Conservation (phyloP, 2,797 vertebrate species). For the Brachyalestes nurse region DNA sequence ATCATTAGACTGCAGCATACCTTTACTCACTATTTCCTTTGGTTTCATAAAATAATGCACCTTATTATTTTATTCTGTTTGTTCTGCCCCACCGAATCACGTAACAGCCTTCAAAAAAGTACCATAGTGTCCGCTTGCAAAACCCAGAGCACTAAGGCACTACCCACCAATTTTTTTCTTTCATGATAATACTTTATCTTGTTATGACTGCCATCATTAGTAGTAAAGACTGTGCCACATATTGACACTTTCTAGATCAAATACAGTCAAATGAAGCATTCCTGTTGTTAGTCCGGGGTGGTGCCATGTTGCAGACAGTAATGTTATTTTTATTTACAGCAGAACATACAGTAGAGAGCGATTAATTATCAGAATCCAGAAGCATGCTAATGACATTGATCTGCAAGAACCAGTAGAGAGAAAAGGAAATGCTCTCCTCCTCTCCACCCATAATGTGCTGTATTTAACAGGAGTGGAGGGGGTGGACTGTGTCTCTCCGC, state of each 20-base stretch:
- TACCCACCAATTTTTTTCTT: constrained; percentile 1
- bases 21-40: constrained; percentile 29
- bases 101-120: neutral
- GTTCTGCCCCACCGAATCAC: constrained; percentile 23
- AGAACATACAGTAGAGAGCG: constrained; percentile 9
- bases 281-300: constrained; percentile 10
- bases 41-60: constrained; percentile 6
- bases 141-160: neutral
- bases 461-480: constrained; percentile 27
- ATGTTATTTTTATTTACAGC: constrained; percentile 16
- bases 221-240: neutral
- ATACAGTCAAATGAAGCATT: neutral
- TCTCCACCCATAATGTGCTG: constrained; percentile 31
- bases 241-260: neutral
- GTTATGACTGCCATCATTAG: neutral
- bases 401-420: constrained; percentile 33
- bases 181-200: neutral
- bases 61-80: constrained; percentile 40
- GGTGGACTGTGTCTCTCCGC: constrained; percentile 12
- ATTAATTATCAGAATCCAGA: constrained; percentile 31
- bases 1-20: constrained; percentile 43
- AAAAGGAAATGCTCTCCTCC: neutral
- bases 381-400: constrained; percentile 41
- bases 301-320: neutral
- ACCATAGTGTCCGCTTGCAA: constrained; percentile 14